These are phyloP conservation scores for Drosophila baimaii DNA, from an alignment of 1,140 invertebrate genomes.

Conservation along the genomic window DNA sequence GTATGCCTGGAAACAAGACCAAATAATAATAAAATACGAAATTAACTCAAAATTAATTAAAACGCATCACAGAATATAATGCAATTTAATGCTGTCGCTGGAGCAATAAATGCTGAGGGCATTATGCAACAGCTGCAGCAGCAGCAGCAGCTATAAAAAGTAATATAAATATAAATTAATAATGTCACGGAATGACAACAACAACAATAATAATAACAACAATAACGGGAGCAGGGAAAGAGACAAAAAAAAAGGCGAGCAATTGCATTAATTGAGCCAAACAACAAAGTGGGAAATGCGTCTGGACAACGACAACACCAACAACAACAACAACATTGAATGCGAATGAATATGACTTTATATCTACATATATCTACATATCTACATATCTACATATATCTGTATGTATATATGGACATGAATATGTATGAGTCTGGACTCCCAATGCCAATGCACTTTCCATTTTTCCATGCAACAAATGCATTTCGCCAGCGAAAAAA, in stretches of 20 bases:
- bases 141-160: slow-evolving; percentile 57
- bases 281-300: slow-evolving; percentile 82
- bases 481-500: slow-evolving; percentile 21
- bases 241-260: slow-evolving; percentile 49
- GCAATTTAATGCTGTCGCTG: slow-evolving; percentile 62
- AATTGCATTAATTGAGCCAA: slow-evolving; percentile 82
- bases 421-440: slow-evolving; percentile 50
- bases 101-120: slow-evolving; percentile 46
- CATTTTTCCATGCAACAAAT: slow-evolving; percentile 50
- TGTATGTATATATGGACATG: slow-evolving; percentile 4
- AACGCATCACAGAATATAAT: slow-evolving; percentile 78
- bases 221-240: slow-evolving; percentile 35
- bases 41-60: slow-evolving; percentile 82
- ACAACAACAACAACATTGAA: slow-evolving; percentile 17
- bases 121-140: slow-evolving; percentile 57
- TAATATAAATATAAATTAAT: slow-evolving; percentile 83
- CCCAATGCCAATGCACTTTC: slow-evolving; percentile 52
- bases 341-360: slow-evolving; percentile 38
- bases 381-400: not conserved
- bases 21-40: slow-evolving; percentile 48
- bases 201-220: slow-evolving; percentile 27
- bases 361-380: slow-evolving; percentile 1
- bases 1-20: slow-evolving; percentile 13
- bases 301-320: slow-evolving; percentile 51
- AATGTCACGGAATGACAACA: slow-evolving; percentile 74